Evolutionary conservation across 1,140 invertebrate genomes (phyloP).

Genomic region (Maniola jurtina): DNA sequence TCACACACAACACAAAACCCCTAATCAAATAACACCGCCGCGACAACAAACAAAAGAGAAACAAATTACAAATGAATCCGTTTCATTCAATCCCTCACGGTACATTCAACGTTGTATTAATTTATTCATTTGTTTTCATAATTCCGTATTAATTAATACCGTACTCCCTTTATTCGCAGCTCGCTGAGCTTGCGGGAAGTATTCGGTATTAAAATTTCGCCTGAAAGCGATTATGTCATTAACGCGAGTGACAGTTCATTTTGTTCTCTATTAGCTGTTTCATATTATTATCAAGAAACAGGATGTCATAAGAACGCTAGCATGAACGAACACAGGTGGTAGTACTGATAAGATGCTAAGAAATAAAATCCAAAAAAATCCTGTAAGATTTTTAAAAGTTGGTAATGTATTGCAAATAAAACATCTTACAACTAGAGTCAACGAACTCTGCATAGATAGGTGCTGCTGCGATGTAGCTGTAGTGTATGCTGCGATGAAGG

Average conservation of each 20-base stretch:
- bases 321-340: too few relatives aligned
- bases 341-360: too few relatives aligned
- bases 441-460: too few relatives aligned
- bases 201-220: slow-evolving; percentile 29
- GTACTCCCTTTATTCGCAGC: slow-evolving; percentile 17
- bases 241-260: slow-evolving; percentile 39
- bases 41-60: background rate
- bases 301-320: too few relatives aligned
- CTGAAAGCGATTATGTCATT: slow-evolving; percentile 38
- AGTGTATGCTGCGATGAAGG: too few relatives aligned
- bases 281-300: too few relatives aligned
- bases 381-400: too few relatives aligned
- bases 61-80: slow-evolving; percentile 13
- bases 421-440: too few relatives aligned
- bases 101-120: slow-evolving; percentile 14
- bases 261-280: background rate
- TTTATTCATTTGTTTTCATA: slow-evolving; percentile 40
- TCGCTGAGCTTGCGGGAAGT: slow-evolving; percentile 10
- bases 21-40: slow-evolving; percentile 1
- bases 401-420: too few relatives aligned
- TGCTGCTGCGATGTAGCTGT: too few relatives aligned
- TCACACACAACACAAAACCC: slow-evolving; percentile 1
- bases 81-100: slow-evolving; percentile 2
- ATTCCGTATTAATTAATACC: slow-evolving; percentile 46
- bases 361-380: too few relatives aligned